Evolutionary conservation across 2,888 invertebrate genomes (phyloP), one percentile per base, ranked within the genome.

Genomic region (Gortyna flavago): DNA sequence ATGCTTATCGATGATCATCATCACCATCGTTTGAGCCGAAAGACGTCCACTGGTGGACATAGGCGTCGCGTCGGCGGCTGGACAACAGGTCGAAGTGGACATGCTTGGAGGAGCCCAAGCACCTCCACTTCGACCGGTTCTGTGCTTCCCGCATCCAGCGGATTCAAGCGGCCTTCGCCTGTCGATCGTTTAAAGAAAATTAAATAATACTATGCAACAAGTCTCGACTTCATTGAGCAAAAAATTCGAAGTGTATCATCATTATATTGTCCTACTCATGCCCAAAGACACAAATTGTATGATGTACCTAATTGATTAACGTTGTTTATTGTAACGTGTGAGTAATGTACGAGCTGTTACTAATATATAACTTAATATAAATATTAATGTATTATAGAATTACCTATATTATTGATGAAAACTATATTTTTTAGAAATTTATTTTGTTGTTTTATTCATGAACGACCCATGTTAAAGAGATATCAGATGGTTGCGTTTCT

Each of bases 321-420:
- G 61, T n/a, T 81, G 65, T 82, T 72, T 72, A 57, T 76, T 77
- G 80, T 78, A 81, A 80, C 67, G 80, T 68, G 68, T 73, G 77
- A 80, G 82, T 82, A 79, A 38, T 77, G 83, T 83, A 74, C 72
- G 78, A 84, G 74, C 87, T 88, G 78, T 85, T 85, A 85, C 83
- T 87, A 89, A 89, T 88, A 81, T 87, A 89, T 85, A 84, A 81
- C 75, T 81, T 87, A 90, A 89, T 87, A 90, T 89, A 84, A 87
- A 88, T 89, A 88, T 87, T 91, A 88, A 86, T 92, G 91, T 92
- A 92, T 90, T 89, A 91, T 91, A 92, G 88, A 89, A 90, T 91
- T 90, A n/a, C n/a, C n/a, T n/a, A 90, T 90, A 89, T 86, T 90
- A 88, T 87, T 90, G 85, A 89, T 88, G 80, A 88, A 86, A 92